Conservation (phyloP, 2,113 vertebrate genomes). For the Tachuris rubrigastra region DNA sequence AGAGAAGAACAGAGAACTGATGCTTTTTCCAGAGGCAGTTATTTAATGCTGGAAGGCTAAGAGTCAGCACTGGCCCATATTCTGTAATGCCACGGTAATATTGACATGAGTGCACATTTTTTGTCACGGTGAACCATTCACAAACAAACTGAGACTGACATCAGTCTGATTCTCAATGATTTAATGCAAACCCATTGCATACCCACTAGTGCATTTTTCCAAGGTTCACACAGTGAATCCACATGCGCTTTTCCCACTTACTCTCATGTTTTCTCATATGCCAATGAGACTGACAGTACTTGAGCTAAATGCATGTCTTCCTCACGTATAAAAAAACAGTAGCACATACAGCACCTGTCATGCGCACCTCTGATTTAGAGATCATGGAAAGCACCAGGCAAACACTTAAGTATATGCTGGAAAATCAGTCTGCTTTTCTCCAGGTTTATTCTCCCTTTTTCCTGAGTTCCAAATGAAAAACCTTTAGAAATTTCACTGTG, state of each 20-base stretch:
- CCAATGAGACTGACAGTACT: neutral
- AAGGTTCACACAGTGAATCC: neutral
- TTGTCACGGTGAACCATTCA: neutral
- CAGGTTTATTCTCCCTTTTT: neutral
- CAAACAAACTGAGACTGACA: neutral
- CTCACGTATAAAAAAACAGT: neutral
- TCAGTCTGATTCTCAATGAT: neutral
- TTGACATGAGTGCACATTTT: rapidly evolving
- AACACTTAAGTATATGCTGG: neutral
- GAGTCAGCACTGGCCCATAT: neutral
- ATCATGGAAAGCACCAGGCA: neutral
- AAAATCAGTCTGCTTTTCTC: neutral
- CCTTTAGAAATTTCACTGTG: neutral
- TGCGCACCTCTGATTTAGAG: neutral
- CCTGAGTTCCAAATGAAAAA: neutral
- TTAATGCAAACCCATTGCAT: neutral
- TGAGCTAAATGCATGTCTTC: neutral
- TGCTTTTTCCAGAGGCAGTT: neutral
- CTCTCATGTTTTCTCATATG: neutral
- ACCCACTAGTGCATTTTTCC: neutral
- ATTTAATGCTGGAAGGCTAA: neutral
- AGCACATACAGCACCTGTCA: neutral
- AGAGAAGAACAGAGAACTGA: neutral
- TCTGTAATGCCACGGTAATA: neutral
- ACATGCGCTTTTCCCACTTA: neutral